Conservation (phyloP, 2,797 vertebrate species). For the Carcharodon carcharias region DNA sequence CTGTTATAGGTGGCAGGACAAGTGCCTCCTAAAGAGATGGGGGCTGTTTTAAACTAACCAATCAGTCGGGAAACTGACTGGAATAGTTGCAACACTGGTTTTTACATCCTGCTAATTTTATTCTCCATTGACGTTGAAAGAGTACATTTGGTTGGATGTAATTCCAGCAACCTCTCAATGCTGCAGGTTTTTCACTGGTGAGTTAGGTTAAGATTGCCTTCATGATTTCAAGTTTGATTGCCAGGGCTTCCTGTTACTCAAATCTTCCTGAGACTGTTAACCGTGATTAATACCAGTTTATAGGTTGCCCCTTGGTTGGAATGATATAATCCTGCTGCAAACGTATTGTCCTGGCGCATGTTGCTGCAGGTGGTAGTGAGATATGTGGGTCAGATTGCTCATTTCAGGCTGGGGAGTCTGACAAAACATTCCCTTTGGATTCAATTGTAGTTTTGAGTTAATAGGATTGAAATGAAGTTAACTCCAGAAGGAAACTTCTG, state of each 20-base stretch:
- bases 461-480: not conserved
- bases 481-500: not conserved
- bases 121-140: not conserved
- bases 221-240: not conserved
- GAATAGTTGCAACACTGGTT: not conserved
- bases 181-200: not conserved
- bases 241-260: not conserved
- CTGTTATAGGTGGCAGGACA: not conserved
- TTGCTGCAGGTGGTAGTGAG: not conserved
- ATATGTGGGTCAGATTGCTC: not conserved
- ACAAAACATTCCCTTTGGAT: not conserved
- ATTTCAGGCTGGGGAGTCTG: not conserved
- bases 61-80: not conserved
- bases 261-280: not conserved
- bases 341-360: not conserved
- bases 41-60: not conserved
- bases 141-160: not conserved
- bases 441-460: not conserved
- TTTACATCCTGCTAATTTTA: not conserved
- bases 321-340: not conserved
- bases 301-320: not conserved
- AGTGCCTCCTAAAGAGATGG: not conserved
- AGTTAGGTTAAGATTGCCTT: not conserved
- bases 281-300: not conserved
- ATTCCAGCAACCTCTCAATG: not conserved